A percentile compares a stretch with the other conserved stretches of the same genome.
These are phyloP conservation scores for Drosophila merina DNA, from an alignment of 2,888 invertebrate genomes.

Conservation along the genomic window DNA sequence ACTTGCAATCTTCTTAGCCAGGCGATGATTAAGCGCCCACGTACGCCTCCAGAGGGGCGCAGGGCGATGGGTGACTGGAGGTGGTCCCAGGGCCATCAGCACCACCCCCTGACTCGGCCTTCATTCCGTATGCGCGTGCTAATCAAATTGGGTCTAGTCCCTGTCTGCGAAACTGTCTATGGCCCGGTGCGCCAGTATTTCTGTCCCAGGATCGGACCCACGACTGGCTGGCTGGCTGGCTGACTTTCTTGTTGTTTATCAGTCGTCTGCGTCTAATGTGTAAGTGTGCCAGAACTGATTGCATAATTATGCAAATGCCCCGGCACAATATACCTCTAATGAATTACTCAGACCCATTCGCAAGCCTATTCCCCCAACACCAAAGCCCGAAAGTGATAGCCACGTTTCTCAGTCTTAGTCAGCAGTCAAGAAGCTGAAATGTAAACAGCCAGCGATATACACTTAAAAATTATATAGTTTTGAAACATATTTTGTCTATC, in stretches of 20 bases:
- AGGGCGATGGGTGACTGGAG: constrained; percentile 5
- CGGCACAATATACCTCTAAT: constrained; percentile 76
- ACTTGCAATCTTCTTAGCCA: constrained; percentile 21
- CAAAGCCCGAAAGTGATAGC: constrained; percentile 37
- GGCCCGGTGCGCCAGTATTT: constrained; percentile 12
- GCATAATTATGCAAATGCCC: constrained; percentile 82
- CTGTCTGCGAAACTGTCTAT: constrained; percentile 67
- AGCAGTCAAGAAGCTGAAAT: constrained; percentile 20
- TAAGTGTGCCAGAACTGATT: constrained; percentile 78
- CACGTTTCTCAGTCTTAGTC: constrained; percentile 27
- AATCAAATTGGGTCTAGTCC: constrained; percentile 79
- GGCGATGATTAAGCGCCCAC: constrained; percentile 73
- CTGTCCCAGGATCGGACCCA: constrained; percentile 10
- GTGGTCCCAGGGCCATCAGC: constrained; percentile 16
- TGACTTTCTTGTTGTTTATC: constrained; percentile 65
- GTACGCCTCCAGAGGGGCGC: constrained; percentile 21
- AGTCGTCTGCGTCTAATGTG: constrained; percentile 78
- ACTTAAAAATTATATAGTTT: not conserved
- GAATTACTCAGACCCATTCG: constrained; percentile 66
- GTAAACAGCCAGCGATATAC: constrained; percentile 13
- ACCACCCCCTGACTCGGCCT: constrained; percentile 54
- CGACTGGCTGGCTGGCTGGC: constrained; percentile 23
- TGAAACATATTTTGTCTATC: not conserved
- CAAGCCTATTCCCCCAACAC: not conserved
- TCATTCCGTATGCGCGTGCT: constrained; percentile 71